Base-by-base conservation (phyloP, 2,113 vertebrate genomes). In the Lasiurus cinereus region DNA sequence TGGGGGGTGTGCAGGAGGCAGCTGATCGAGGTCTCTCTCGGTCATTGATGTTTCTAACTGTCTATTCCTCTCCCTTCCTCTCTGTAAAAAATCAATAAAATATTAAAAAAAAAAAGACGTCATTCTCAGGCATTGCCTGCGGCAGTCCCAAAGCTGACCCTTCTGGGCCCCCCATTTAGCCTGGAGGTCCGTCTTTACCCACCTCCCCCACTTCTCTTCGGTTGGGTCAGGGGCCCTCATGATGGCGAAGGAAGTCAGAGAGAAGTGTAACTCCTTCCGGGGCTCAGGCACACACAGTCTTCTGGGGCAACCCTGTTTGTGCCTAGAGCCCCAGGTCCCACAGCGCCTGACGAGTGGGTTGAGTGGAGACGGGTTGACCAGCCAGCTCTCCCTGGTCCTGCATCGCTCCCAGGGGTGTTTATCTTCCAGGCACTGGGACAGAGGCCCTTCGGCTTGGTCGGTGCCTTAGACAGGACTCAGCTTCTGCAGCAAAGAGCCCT, bases 221-320 rank as follows among this genome's bases (percentile, higher is more conserved):
- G 59, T 59, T 31, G 14, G 14, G 12, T 22, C 88, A 3, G 18
- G 6, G 12, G 19, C 46, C 31, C 54, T 33, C 0, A 4, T 33
- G 22, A 5, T 21, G 18, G 43, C 22, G 36, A 13, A 7, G 39
- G 43, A 43, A 43, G 46, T 10, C 10, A n/a, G 8, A 15, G 27
- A 29, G 31, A 43, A 7, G 18, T 6, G 15, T 33, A 39, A 19
- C 33, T 78, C 29, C 33, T 4, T 10, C 19, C 1, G 3, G 29
- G 39, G 27, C 36, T 70, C 59, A 0, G 0, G 18, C 3, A 14
- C 21, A 2, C 0, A 39, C 39, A 39, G 8, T 27, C 16, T 46
- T 24, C 33, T 11, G n/a, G 27, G n/a, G 43, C 9, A 8, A 83
- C 69, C n/a, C 13, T 10, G 43, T 12, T 31, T 67, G 36, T 21